Evolutionary conservation across 2,888 invertebrate genomes (phyloP).

Genomic region (Chironomus tentans): DNA sequence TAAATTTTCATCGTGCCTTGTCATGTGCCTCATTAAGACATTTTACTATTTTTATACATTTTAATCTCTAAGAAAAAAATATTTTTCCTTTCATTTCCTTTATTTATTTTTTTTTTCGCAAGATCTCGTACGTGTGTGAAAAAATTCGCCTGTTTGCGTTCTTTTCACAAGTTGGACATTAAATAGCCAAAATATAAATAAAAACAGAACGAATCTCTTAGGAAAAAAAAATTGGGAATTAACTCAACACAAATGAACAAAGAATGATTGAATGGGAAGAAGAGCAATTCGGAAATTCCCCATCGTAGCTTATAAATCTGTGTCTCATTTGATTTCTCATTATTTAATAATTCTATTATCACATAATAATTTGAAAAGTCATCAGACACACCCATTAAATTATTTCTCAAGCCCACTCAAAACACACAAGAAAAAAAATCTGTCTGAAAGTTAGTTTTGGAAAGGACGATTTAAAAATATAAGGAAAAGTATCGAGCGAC

Average conservation of each 20-base stretch:
- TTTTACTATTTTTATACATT: neutral
- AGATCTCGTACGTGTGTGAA: neutral
- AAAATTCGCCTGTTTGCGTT: neutral
- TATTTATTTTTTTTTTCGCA: neutral
- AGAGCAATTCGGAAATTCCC: neutral
- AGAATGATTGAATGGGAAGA: neutral
- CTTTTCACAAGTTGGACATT: neutral
- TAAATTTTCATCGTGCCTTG: neutral
- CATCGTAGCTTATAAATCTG: neutral
- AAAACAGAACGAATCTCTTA: neutral
- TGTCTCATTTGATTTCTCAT: neutral
- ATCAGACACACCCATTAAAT: neutral
- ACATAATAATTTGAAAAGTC: neutral
- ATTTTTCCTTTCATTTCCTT: neutral
- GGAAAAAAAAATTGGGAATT: neutral
- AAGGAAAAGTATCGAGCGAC: neutral
- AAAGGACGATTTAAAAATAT: too few relatives aligned
- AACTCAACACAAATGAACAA: neutral
- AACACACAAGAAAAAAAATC: neutral
- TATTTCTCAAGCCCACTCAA: neutral
- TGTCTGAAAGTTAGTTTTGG: too few relatives aligned
- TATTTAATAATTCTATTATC: neutral
- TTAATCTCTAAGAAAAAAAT: neutral
- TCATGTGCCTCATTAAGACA: neutral
- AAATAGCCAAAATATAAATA: neutral